Conservation (phyloP, 1,140 invertebrate genomes). For the Papilio glaucus region DNA sequence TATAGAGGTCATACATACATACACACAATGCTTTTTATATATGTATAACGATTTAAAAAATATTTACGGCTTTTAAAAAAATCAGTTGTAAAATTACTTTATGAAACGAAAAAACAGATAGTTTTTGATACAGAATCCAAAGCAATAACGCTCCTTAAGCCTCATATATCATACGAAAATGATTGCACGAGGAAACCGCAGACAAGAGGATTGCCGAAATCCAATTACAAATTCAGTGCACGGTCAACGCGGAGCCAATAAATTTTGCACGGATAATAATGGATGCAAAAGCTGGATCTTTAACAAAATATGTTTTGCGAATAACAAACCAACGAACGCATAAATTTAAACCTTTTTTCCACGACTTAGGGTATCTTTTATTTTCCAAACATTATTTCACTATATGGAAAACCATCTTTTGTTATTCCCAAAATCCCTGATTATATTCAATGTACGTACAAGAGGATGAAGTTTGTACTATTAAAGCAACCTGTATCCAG, state of each 20-base stretch:
- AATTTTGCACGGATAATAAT: conserved; percentile 53
- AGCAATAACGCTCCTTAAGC: conserved; percentile 33
- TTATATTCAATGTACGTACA: conserved; percentile 22
- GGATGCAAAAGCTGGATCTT: conserved; percentile 41
- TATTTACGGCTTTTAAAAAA: too few relatives aligned
- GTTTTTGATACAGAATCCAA: not conserved
- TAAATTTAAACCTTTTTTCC: conserved; percentile 40
- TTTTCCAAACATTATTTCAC: not conserved
- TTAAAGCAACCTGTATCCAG: too few relatives aligned
- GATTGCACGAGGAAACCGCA: conserved; percentile 39
- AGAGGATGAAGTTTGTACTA: too few relatives aligned
- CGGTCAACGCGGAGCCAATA: conserved; percentile 45
- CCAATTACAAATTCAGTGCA: conserved; percentile 56
- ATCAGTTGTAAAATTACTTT: too few relatives aligned
- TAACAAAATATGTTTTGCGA: conserved; percentile 34
- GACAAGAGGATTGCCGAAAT: conserved; percentile 44
- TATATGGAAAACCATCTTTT: not conserved
- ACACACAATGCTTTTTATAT: too few relatives aligned
- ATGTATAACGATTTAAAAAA: too few relatives aligned
- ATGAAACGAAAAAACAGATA: not conserved
- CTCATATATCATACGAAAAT: conserved; percentile 38
- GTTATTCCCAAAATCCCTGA: not conserved
- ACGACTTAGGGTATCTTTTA: conserved; percentile 16
- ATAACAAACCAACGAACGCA: conserved; percentile 32
- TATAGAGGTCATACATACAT: too few relatives aligned